Base-by-base conservation (phyloP, 2,888 invertebrate species). In the Drosophila quasianomalipes region DNA sequence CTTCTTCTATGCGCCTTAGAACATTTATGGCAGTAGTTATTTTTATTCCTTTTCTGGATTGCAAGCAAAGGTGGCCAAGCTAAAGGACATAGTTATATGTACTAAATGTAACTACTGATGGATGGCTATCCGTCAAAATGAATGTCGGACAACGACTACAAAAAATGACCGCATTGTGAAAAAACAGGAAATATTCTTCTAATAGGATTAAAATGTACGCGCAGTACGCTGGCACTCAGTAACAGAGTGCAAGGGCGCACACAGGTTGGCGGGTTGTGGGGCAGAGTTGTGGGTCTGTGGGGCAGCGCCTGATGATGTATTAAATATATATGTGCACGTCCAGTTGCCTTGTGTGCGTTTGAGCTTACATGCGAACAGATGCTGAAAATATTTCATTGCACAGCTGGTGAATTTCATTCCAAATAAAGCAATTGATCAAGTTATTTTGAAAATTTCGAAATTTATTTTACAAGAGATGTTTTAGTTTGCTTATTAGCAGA, bases 181-280 rank as follows among this genome's bases (percentile, higher is more conserved):
- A 81, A 72, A 85, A 74, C 68, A 70, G 69, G 69, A 79, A 83
- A 76, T 76, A 85, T 71, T 75, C 55, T 71, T 62, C 65, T 83
- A 81, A 84, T 84, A 76, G 82, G 82, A 83, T 83, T 83, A 81
- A 82, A 84, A 70, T 78, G 49, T 74, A 59, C 70, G 62, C 39
- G 28, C 39, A 57, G 28, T 6, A 28, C 28, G 1, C 39, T n/a
- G 9, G 19, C 19, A 28, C 28, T n/a, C 22, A 26, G 7, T 26
- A 47, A 47, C 39, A n/a, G 9, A n/a, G 16, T 16, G 26, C 47
- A 26, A 47, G 16, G 47, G 4, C 44, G 44, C 44, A 44, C 44
- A 44, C 22, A 44, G 44, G 5, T 14, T 44, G n/a, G 0, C 22
- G 3, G 0, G 2, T 22, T 35, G 35, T 26, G 47, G 47, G 22